Evolutionary conservation across 1,140 invertebrate species (phyloP), one percentile per base, ranked within the genome.

Genomic region (Chrysomallon squamiferum): DNA sequence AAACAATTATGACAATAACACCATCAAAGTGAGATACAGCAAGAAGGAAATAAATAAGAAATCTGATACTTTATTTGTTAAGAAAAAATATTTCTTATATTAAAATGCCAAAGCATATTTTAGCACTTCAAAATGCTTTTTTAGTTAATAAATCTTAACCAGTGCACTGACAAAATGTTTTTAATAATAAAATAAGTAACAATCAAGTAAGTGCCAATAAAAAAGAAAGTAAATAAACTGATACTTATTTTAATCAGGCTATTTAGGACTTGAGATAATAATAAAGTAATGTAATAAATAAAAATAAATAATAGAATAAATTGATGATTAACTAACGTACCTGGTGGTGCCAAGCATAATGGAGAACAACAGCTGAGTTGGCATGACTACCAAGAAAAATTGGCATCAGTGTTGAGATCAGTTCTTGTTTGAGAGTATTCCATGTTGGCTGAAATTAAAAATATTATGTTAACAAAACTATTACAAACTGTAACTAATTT

Each of bases 321-420:
- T n/a, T n/a, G n/a, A n/a, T n/a, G n/a, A n/a, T n/a, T n/a, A n/a
- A 47, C 20, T 25, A 29, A 11, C 62, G 58, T 69, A 85, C 86
- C 82, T 86, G 87, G 74, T 84, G 83, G 71, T 89, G 94, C 97
- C 97, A 98, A 0, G 95, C 95, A 83, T 95, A 92, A 85, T 97
- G 95, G 27, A 99, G 87, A 60, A 98, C 93, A 18, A 94, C 79
- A 9, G 93, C 66, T 90, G 94, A 57, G 85, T 98, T 98, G 1
- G 94, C 93, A 88, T 98, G 95, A 87, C 96, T 97, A 15, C 92
- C 91, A 18, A 98, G 87, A 85, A 98, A 98, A 60, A 95, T 92
- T 2, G 95, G 94, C 81, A 98, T 93, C 11, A 97, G 82, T 45
- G 89, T 92, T 50, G 90, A 90, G 32, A 97, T 88, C 43, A 97